Base-by-base conservation (phyloP, 2,797 vertebrate species). In the Chloroceryle inda region DNA sequence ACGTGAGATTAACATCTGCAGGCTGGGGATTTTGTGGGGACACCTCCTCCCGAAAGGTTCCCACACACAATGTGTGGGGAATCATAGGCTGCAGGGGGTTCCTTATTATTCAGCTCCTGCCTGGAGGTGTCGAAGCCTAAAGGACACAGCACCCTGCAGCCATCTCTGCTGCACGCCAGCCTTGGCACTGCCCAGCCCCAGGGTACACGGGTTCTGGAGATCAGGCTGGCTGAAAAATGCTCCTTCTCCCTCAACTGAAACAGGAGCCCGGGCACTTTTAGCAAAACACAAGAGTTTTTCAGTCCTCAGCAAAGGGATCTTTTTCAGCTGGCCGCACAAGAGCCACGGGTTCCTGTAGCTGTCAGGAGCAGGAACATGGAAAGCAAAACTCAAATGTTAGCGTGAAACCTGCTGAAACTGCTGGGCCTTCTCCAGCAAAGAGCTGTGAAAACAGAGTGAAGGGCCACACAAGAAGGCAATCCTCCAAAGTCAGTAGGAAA, bases 141-240 rank as follows among this genome's bases (percentile, higher is more conserved):
- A 64, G 66, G 64, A 24, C 33, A 33, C 35, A 37, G 85, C 44
- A 24, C 35, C 1, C 0, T 38, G 13, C 63, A n/a, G 50, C 50
- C n/a, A 2, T 59, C 44, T 23, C 74, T 0, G 0, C 3, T n/a
- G 52, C 33, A 55, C 40, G 21, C 18, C 71, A 68, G 45, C 62
- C n/a, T 10, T 10, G n/a, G 35, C 29, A 44, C n/a, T 40, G 24
- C 53, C 27, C 2, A 2, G 16, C 22, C 38, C 20, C 0, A 0
- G 16, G 44, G 8, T 11, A 4, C 2, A 3, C 49, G 45, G 58
- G 12, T 19, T 56, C 29, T 33, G 89, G 47, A 69, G 50, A 37
- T 9, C 3, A 1, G 9, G 13, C 26, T n/a, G 26, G 18, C 45
- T 78, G 23, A 47, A 71, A 69, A 56, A 5, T 7, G 31, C 21